Percentiles rank a stretch among this genome's conserved stretches.
Evolutionary conservation across 2,888 invertebrate species (phyloP).

Genomic region (Ennomos erosarius): DNA sequence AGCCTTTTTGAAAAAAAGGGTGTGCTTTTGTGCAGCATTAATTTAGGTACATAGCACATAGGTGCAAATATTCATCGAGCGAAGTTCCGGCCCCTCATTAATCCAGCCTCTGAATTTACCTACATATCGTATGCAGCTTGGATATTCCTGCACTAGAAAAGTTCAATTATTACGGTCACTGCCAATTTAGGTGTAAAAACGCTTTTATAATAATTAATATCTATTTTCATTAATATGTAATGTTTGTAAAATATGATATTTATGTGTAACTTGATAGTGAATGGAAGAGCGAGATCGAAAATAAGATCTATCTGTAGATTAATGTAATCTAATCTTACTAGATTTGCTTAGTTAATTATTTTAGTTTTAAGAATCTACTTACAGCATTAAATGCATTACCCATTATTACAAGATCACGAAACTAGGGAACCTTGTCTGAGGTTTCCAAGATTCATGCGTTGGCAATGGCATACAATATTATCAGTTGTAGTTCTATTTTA

Average conservation of each 20-base stretch:
- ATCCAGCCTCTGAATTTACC: no score
- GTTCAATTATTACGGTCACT: slow-evolving; percentile 23
- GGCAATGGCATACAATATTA: no score
- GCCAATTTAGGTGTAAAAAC: slow-evolving; percentile 23
- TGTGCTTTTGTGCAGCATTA: no score
- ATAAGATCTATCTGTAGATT: slow-evolving; percentile 19
- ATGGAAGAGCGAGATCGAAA: slow-evolving; percentile 13
- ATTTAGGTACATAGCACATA: no score
- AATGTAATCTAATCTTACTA: slow-evolving; percentile 13
- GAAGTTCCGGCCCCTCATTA: no score
- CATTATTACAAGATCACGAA: no score
- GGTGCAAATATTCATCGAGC: no score
- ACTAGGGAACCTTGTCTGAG: no score
- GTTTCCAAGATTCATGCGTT: no score
- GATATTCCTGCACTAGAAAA: slow-evolving; percentile 6
- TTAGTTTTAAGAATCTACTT: slow-evolving; percentile 26
- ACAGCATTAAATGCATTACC: slow-evolving; percentile 35
- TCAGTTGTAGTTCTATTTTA: no score
- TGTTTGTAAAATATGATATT: slow-evolving; percentile 30
- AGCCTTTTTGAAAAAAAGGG: no score
- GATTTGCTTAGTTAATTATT: slow-evolving; percentile 13
- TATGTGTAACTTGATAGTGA: slow-evolving; percentile 13
- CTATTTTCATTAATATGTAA: slow-evolving; percentile 17
- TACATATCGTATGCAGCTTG: not conserved
- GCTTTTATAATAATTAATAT: slow-evolving; percentile 12